phyloP scores from a whole-genome alignment of 2,113 vertebrate genomes.

The Cranoglanis bouderius region DNA sequence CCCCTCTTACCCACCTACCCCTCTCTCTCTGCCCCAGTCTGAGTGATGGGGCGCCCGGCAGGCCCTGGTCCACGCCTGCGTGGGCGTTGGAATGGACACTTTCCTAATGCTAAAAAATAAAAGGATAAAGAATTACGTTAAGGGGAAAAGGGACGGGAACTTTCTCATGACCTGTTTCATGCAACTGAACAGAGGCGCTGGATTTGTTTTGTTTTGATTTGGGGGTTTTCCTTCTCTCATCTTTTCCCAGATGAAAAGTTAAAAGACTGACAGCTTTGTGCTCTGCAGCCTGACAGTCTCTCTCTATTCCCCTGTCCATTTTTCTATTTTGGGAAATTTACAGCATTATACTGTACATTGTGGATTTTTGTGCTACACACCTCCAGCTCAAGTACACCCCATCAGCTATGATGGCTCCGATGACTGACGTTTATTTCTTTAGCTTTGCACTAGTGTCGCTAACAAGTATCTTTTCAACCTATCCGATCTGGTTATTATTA shows the following conservation, averaged over 20 bases:
- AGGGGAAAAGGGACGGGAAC: constrained; percentile 36
- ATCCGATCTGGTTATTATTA: background rate
- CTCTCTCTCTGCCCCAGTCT: constrained; percentile 18
- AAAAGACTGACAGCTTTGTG: constrained; percentile 8
- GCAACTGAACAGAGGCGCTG: constrained; percentile 7
- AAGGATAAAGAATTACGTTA: constrained; percentile 41
- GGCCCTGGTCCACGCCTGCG: constrained; percentile 31
- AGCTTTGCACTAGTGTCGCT: background rate
- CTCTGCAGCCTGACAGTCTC: background rate
- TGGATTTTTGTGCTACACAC: background rate
- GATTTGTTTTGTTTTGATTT: background rate
- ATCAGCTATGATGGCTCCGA: background rate
- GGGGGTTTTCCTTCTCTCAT: background rate
- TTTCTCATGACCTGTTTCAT: constrained; percentile 50
- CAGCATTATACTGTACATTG: background rate
- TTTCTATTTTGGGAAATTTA: background rate
- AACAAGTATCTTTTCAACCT: background rate
- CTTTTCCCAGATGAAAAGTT: constrained; percentile 20
- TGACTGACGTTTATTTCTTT: background rate
- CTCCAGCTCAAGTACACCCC: background rate
- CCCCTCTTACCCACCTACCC: background rate
- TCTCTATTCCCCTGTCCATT: background rate
- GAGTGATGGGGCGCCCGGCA: constrained; percentile 41
- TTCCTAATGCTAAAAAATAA: background rate
- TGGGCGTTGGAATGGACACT: constrained; percentile 51